Conservation (phyloP, 2,113 vertebrate species). For the Butorides virescens region DNA sequence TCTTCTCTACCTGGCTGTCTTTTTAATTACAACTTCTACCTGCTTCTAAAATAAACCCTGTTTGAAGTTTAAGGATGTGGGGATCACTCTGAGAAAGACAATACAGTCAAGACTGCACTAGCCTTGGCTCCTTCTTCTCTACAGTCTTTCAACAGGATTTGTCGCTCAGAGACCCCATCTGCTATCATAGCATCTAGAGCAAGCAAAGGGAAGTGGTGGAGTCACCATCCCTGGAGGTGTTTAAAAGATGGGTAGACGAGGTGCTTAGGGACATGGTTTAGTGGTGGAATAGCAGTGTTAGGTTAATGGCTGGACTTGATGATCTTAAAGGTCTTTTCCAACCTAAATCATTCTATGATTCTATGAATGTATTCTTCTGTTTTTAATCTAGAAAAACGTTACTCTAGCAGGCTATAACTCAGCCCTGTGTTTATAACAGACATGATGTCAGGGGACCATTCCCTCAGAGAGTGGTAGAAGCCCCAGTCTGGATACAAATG, state of each 20-base stretch:
- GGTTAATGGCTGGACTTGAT: too few species aligned
- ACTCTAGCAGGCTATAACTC: neutral
- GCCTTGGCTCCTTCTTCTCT: neutral
- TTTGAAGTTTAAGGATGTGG: neutral
- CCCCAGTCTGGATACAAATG: neutral
- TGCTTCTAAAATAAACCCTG: neutral
- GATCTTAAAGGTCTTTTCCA: too few species aligned
- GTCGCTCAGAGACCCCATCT: neutral
- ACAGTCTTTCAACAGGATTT: neutral
- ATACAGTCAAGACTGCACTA: neutral
- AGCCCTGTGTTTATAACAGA: neutral
- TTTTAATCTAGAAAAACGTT: neutral
- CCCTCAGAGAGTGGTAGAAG: neutral
- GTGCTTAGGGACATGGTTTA: too few species aligned
- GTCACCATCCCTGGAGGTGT: too few species aligned
- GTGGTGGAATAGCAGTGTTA: too few species aligned
- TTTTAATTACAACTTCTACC: neutral
- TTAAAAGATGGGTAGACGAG: too few species aligned
- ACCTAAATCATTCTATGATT: too few species aligned
- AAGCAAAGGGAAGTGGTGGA: neutral
- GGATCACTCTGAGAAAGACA: neutral
- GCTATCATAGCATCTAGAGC: neutral
- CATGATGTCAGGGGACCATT: neutral
- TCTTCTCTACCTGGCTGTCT: neutral
- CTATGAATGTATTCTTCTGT: neutral